Evolutionary conservation across 1,140 invertebrate species (phyloP).

Genomic region (Bombus confusus): DNA sequence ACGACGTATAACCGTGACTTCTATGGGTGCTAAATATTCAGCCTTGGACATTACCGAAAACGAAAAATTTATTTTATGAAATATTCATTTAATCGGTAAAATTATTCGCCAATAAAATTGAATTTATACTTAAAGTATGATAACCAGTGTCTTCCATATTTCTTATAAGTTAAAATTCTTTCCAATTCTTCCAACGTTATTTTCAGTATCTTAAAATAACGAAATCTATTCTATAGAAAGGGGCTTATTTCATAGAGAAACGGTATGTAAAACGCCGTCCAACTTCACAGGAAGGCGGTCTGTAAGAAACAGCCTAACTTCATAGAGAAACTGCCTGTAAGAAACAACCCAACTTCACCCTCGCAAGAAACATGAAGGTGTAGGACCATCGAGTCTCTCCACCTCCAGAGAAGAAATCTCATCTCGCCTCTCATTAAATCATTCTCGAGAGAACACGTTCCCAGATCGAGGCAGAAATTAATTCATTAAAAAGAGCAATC

Average conservation of each 20-base stretch:
- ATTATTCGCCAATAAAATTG: too few species aligned
- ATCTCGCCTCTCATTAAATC: conserved; percentile 12
- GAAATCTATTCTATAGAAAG: too few species aligned
- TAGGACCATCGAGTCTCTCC: neutral
- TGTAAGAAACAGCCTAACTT: too few species aligned
- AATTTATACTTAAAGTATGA: too few species aligned
- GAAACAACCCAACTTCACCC: neutral
- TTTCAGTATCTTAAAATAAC: too few species aligned
- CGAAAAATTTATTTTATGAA: neutral
- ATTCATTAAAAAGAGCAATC: conserved; percentile 32
- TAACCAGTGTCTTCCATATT: too few species aligned
- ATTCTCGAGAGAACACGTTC: conserved; percentile 16
- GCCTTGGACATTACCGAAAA: neutral
- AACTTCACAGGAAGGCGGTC: too few species aligned
- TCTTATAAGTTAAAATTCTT: neutral
- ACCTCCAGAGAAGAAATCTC: neutral
- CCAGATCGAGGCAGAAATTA: neutral
- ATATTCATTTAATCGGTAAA: too few species aligned
- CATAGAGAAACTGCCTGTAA: neutral
- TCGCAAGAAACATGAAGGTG: neutral
- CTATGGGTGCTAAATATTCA: neutral
- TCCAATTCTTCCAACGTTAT: neutral
- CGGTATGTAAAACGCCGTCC: too few species aligned
- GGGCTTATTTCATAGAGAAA: too few species aligned
- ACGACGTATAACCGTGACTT: neutral